Conservation (phyloP, 1,140 invertebrate genomes). For the Cephus cinctus region DNA sequence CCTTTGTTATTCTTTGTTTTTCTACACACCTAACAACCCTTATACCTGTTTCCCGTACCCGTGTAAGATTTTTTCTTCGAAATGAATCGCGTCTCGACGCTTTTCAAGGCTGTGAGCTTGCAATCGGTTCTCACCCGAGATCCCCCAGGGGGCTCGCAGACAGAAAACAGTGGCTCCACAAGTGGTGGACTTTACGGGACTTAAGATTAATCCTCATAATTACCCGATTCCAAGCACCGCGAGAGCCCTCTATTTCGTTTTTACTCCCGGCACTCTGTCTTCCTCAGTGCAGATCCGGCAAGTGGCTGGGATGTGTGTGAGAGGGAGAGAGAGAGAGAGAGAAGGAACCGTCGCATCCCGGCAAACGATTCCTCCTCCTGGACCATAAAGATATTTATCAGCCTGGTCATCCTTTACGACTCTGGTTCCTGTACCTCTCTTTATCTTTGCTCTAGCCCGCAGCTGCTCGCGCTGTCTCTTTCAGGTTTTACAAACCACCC, state of each 20-base stretch:
- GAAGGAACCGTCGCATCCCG: conserved; percentile 11
- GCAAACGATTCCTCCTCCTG: conserved; percentile 4
- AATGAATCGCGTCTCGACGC: no score
- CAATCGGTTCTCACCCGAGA: no score
- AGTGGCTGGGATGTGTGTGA: not conserved
- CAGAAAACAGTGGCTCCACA: conserved; percentile 43
- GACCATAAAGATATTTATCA: conserved; percentile 46
- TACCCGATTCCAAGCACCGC: conserved; percentile 35
- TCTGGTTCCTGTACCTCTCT: no score
- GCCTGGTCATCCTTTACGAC: conserved; percentile 34
- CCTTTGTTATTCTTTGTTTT: no score
- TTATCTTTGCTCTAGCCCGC: not conserved
- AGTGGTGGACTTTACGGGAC: conserved; percentile 55
- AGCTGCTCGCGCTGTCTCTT: not conserved
- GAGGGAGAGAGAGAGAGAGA: not conserved
- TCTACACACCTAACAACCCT: no score
- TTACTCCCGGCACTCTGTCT: conserved; percentile 31
- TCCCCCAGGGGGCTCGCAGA: not conserved
- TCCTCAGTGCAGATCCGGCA: not conserved
- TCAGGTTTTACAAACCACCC: no score
- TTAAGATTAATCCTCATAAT: conserved; percentile 57
- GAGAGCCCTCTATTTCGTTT: conserved; percentile 35
- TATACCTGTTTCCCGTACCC: no score
- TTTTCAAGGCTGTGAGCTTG: no score
- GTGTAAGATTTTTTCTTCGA: no score